Evolutionary conservation across 2,113 vertebrate species (phyloP).

Genomic region (Protomyctophum bolini): DNA sequence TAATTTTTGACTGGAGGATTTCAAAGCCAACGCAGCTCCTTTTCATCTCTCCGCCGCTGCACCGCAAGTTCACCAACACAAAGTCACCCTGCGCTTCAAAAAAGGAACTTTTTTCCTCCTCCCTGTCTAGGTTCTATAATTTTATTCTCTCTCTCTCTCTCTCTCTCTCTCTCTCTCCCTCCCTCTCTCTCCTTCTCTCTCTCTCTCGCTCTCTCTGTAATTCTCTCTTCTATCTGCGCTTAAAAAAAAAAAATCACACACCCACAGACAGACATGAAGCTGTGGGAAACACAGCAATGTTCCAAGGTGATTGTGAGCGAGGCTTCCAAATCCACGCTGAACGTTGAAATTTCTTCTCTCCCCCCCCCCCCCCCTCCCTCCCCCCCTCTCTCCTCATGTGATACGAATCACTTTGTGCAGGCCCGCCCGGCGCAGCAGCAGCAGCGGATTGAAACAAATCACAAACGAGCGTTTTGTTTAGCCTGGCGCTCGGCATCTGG

Average conservation of each 20-base stretch:
- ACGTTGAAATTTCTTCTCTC: no score
- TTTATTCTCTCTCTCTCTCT: slow-evolving; percentile 20
- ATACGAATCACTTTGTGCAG: slow-evolving; percentile 20
- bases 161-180: slow-evolving; percentile 6
- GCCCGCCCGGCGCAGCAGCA: no score
- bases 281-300: slow-evolving; percentile 30
- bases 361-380: background rate
- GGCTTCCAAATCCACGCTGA: background rate
- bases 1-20: slow-evolving; percentile 76
- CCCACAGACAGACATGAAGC: slow-evolving; percentile 44
- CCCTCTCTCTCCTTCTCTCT: slow-evolving; percentile 21
- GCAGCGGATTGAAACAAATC: slow-evolving; percentile 21
- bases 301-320: slow-evolving; percentile 51
- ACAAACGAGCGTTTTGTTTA: slow-evolving; percentile 20
- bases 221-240: slow-evolving; percentile 31
- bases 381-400: background rate
- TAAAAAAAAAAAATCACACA: slow-evolving; percentile 34
- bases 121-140: no score
- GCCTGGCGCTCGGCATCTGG: slow-evolving; percentile 31
- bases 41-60: slow-evolving; percentile 66
- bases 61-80: slow-evolving; percentile 74
- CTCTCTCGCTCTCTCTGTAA: background rate
- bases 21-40: slow-evolving; percentile 69
- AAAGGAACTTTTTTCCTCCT: slow-evolving; percentile 25
- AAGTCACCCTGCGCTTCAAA: slow-evolving; percentile 64